Conservation (phyloP, 2,113 vertebrate species). For the Triplophysa siluroides region DNA sequence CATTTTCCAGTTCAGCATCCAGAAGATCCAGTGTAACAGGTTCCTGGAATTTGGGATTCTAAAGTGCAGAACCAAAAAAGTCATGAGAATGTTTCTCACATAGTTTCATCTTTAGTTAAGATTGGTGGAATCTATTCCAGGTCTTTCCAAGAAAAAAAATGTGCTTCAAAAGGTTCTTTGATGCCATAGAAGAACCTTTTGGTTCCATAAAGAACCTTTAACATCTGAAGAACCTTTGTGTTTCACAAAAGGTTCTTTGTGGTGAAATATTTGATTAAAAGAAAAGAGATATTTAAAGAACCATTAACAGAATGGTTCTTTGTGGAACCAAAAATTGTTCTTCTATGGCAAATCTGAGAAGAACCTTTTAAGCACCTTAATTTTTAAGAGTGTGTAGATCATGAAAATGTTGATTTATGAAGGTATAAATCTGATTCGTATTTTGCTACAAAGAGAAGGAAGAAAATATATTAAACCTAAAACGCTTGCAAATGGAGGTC, state of each 20-base stretch:
- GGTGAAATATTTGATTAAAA: no score
- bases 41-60: constrained; percentile 99
- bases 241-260: no score
- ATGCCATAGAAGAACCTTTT: no score
- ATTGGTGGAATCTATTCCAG: constrained; percentile 10
- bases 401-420: constrained; percentile 13
- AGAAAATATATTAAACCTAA: constrained; percentile 12
- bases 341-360: no score
- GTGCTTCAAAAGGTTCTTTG: no score
- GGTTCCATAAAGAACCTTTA: no score
- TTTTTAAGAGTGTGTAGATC: no score
- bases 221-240: no score
- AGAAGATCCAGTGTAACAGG: constrained; percentile 95
- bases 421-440: constrained; percentile 13
- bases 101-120: not conserved
- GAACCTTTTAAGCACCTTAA: no score
- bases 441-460: constrained; percentile 10
- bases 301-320: no score
- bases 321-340: no score
- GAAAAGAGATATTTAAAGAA: no score
- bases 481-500: not conserved
- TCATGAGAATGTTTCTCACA: not conserved
- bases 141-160: not conserved
- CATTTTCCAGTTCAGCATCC: constrained; percentile 94
- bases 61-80: constrained; percentile 50